Evolutionary conservation across 2,113 vertebrate genomes (phyloP), one percentile per base, ranked within the genome.

Genomic region (Phaethon lepturus): DNA sequence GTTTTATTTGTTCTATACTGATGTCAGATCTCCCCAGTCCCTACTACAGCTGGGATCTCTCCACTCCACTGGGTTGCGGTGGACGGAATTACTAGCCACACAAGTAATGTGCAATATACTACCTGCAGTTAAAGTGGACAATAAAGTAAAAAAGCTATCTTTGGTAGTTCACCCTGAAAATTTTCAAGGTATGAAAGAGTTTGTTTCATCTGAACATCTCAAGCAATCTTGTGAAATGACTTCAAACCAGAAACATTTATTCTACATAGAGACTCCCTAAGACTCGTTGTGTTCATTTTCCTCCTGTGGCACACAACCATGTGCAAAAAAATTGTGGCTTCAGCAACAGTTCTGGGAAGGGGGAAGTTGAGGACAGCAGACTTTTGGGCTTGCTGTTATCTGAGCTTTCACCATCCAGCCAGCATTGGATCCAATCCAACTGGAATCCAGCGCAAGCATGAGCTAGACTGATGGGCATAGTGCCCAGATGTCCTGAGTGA

Each of bases 401-500:
- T 88, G 52, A 60, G 49, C n/a, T 96, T 77, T 87, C 31, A 47
- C 28, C 44, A 94, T 33, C n/a, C 52, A 92, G 6, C n/a, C 64
- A 85, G 44, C 38, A 12, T 1, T 92, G 88, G 64, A 78, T 71
- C 38, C 15, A 56, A 11, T 72, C 77, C 94, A 93, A 56, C 56
- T 82, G 74, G 69, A 95, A 89, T 56, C 25, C 47, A 63, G 28
- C 29, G 72, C 17, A 79, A 82, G 22, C 49, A 50, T 78, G 66
- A 92, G 53, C 62, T 75, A 64, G 69, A 75, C 62, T 68, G 53
- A 44, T 86, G 62, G 92, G 94, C 88, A 60, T 13, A 63, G 15
- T 68, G 44, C 92, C 94, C 74, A 79, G 53, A 81, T 8, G 44
- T 63, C 92, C 95, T 92, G 81, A 60, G 44, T 72, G 88, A 95